Evolutionary conservation across 2,797 vertebrate species (phyloP), one percentile per base, ranked within the genome.

Genomic region (Enteromius paludinosus): DNA sequence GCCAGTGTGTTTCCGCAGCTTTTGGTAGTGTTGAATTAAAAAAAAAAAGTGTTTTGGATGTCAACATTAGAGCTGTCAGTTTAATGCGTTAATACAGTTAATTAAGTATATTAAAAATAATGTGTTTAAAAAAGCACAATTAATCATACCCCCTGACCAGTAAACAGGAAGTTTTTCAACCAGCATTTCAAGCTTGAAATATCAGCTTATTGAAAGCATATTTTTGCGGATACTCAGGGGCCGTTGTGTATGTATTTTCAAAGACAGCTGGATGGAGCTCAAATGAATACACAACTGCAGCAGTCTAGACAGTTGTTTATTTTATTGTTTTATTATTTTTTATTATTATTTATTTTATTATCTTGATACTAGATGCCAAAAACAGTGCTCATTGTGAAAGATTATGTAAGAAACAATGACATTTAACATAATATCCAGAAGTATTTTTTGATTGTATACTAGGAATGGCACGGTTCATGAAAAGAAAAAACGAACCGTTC

Each of bases 1-100:
- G 78, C 10, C n/a, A 11, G 33, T 38, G 64, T 52, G 52, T 70
- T 70, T 70, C 66, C 5, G 15, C 30, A 25, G 62, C 14, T 79
- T 45, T 35, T 28, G 47, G 28, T 17, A 18, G 15, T 49, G 2
- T 47, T 59, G 52, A 20, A 59, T 70, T 25, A 35, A 81, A 7
- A n/a, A 38, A 38, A 38, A 8, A 8, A 38, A 38, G 25, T 56
- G 25, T 28, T 69, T 79, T 59, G 23, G 7, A 59, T 59, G 72
- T 59, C 7, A 25, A 25, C 38, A 56, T 35, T 72, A 35, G 43
- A n/a, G 28, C 47, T 52, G 47, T 59, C 20, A 38, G 12, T 54
- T 74, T 35, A 30, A 7, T 3, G 0, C 4, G 17, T 20, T 65
- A 35, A 35, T 35, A 4, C 3, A 15, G 33, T 9, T 38, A 73